Base-by-base conservation (phyloP, 2,888 invertebrate genomes). In the Cosmopolites sordidus region DNA sequence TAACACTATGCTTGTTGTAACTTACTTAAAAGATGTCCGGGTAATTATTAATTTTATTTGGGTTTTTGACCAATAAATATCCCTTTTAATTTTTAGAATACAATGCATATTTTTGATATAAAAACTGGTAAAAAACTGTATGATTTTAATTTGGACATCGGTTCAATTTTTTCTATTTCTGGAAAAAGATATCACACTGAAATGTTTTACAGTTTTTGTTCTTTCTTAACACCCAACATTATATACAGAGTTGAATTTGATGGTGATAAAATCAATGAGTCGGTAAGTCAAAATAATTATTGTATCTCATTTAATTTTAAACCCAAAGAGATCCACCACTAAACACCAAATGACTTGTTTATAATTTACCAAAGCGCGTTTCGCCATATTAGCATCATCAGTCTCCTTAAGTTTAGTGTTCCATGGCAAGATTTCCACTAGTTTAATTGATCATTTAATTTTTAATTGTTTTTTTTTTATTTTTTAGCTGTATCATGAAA, bases 1-100 rank as follows among this genome's bases (percentile, higher is more conserved):
- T 71, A 76, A 83, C n/a, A 83, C 94, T 70, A 89, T 92, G 73
- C 77, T 99, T 29, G 82, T 96, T 46, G 75, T 93, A 29, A 88
- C 89, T 70, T 98, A 96, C 70, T 83, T 97, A 53, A 83, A 90
- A 69, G 94, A 98, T 79, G 97, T 97, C 6, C 96, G 96, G 82
- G 94, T 92, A 76, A 30, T 22, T 22, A 22, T 3, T 12, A 27
- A 43, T 15, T 16, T 12, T n/a, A 43, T 5, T 12, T 12, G 27
- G 11, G n/a, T n/a, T 8, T 1, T 33, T n/a, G 18, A 27, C n/a
- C 6, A 22, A 27, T 47, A 14, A 29, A 16, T 42, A 33, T 38
- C 30, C 27, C 37, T 53, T 17, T 46, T 49, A 16, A 12, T 14
- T 30, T 68, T 50, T 63, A 95, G 92, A 90, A 87, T 72, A 83